phyloP scores from a whole-genome alignment of 2,888 invertebrate genomes.

The Coelopa pilipes region DNA sequence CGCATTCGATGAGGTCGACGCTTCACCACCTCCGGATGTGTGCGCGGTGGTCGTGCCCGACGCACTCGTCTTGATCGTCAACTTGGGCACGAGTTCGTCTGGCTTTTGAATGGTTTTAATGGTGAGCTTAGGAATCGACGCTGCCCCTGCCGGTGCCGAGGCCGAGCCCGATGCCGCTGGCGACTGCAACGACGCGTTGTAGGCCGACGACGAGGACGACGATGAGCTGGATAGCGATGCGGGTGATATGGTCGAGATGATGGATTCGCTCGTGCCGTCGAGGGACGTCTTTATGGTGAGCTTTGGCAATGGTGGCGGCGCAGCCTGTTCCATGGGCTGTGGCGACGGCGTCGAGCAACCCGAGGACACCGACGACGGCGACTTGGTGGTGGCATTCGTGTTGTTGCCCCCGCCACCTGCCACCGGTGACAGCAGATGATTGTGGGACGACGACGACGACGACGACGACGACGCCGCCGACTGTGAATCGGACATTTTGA shows the following conservation, averaged over 20 bases:
- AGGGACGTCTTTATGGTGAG: constrained; percentile 70
- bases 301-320: constrained; percentile 69
- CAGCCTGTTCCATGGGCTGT: constrained; percentile 31
- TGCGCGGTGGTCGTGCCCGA: constrained; percentile 27
- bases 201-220: constrained; percentile 42
- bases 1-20: constrained; percentile 37
- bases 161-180: constrained; percentile 44
- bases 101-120: constrained; percentile 68
- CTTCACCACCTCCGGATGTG: background rate
- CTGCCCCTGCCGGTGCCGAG: constrained; percentile 41
- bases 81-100: constrained; percentile 57
- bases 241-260: constrained; percentile 60
- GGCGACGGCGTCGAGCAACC: constrained; percentile 37
- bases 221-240: constrained; percentile 51
- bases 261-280: constrained; percentile 60
- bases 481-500: constrained; percentile 60
- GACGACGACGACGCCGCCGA: background rate
- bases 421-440: constrained; percentile 5
- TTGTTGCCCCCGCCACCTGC: too few species aligned
- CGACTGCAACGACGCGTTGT: constrained; percentile 37
- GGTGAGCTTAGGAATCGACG: constrained; percentile 70
- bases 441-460: constrained; percentile 31
- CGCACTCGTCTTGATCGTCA: constrained; percentile 60
- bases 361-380: constrained; percentile 43
- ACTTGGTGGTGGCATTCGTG: constrained; percentile 16